Conservation (phyloP, 2,797 vertebrate genomes). For the Spinus pinus region DNA sequence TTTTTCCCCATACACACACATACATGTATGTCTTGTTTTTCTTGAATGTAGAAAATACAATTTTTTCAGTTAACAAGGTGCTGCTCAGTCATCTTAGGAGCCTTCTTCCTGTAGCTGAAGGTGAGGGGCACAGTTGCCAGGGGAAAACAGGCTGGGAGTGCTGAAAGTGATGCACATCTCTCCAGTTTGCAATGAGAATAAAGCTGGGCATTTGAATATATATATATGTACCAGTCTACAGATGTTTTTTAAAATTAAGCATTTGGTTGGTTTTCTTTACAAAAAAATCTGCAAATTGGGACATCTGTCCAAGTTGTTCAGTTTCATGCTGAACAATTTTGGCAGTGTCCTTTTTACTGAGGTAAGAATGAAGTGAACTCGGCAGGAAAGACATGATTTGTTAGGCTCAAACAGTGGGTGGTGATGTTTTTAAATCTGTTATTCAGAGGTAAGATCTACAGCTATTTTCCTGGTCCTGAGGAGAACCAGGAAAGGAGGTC, state of each 20-base stretch:
- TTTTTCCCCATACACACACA: background rate
- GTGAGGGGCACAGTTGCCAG: background rate
- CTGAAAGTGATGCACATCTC: background rate
- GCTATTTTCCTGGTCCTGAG: background rate
- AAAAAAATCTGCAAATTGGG: background rate
- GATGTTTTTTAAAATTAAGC: background rate
- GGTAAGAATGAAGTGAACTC: background rate
- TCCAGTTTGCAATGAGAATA: background rate
- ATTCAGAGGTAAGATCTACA: background rate
- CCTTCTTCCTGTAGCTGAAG: background rate
- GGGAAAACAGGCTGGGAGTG: background rate
- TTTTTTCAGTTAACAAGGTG: background rate
- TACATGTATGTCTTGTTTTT: accelerated
- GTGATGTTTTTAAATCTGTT: background rate
- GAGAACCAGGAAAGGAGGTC: background rate
- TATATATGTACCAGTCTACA: background rate
- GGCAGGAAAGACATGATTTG: background rate
- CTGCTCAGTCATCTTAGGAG: background rate
- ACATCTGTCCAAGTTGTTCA: background rate
- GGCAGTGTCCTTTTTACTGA: background rate
- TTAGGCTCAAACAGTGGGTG: background rate
- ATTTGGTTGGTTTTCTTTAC: background rate
- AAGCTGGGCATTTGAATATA: background rate
- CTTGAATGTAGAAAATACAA: background rate
- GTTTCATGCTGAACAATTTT: background rate